Base-by-base conservation (phyloP, 2,113 vertebrate genomes). In the Muntiacus muntjak region DNA sequence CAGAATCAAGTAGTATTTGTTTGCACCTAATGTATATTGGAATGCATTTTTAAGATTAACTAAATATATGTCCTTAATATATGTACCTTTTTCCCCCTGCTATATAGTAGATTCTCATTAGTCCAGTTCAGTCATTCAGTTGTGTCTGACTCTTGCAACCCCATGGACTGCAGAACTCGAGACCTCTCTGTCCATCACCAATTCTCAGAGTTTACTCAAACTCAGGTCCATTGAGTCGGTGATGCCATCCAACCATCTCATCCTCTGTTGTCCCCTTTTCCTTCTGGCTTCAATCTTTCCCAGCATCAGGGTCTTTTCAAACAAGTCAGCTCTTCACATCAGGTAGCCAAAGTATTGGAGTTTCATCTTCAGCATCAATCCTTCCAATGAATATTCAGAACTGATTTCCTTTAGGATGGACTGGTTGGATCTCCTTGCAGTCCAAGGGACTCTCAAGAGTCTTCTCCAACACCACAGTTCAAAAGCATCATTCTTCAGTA, bases 131-230 rank as follows among this genome's bases (percentile, higher is more conserved):
- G 1, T 71, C 4, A 2, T 71, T 36, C 17, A 12, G n/a, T 71
- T 21, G 5, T 40, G n/a, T 71, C 67, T 0, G 1, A 71, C 5
- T 6, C n/a, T 71, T 23, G n/a, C 0, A 5, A 71, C 67, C 9
- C 10, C 9, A 11, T 71, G 19, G 36, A 40, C 67, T 71, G n/a
- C 67, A 71, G n/a, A 19, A 71, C 11, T 9, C n/a, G 19, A 71
- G n/a, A 10, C 67, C n/a, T 40, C 67, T 21, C n/a, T 71, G 19
- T 71, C 64, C 10, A n/a, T 64, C 62, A 23, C n/a, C 67, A 71
- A 6, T 36, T 71, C 67, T n/a, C 64, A 71, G 67, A 71, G 67
- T 71, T 71, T 23, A 71, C 10, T 40, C 67, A 71, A 36, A 71
- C 19, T 71, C 19, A 23, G 36, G n/a, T 71, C 5, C 19, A 12